Percentiles rank a stretch among this genome's conserved stretches.
Evolutionary conservation across 2,113 vertebrate genomes (phyloP).

Genomic region (Seriola quinqueradiata): DNA sequence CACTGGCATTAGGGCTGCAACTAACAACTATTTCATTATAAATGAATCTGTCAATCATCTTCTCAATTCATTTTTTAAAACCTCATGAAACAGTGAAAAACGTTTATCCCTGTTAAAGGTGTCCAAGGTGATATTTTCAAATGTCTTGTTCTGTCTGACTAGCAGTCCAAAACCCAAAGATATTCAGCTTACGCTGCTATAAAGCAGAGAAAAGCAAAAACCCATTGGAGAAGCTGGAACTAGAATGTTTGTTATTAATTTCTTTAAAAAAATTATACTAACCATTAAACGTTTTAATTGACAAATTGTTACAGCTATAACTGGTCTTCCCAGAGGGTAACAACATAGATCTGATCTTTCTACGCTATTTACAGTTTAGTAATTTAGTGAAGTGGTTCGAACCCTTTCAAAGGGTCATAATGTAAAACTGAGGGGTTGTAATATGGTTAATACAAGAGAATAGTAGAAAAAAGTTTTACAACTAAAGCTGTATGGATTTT

Average conservation of each 20-base stretch:
- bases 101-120: background rate
- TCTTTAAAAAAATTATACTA: too few relatives aligned
- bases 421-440: background rate
- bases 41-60: background rate
- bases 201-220: background rate
- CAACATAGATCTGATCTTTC: too few relatives aligned
- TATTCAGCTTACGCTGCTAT: background rate
- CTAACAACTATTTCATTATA: background rate
- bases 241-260: too few relatives aligned
- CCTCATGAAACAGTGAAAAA: background rate
- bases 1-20: background rate
- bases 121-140: too few relatives aligned
- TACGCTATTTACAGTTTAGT: too few relatives aligned
- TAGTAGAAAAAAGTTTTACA: too few relatives aligned
- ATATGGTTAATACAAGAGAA: background rate
- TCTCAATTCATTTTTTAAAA: background rate
- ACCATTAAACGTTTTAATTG: too few relatives aligned
- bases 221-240: too few relatives aligned
- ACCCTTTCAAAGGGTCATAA: too few relatives aligned
- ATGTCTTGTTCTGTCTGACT: background rate
- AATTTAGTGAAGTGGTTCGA: too few relatives aligned
- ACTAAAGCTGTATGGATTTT: background rate
- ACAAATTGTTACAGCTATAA: too few relatives aligned
- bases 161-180: background rate
- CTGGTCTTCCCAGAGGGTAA: too few relatives aligned